Conservation (phyloP, 2,888 invertebrate species). For the Spilosoma lubricipeda region DNA sequence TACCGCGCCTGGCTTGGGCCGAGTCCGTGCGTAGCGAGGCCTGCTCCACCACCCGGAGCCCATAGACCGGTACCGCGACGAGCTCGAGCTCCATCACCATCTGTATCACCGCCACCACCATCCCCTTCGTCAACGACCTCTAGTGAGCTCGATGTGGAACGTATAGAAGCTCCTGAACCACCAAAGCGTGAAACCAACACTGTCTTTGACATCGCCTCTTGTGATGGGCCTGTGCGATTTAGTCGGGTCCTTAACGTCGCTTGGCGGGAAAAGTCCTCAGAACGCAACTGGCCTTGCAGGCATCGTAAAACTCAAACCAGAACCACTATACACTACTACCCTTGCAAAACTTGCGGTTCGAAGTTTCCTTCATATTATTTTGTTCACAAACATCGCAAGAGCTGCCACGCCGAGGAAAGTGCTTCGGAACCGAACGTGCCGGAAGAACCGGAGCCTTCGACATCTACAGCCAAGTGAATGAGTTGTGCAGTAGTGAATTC, state of each 20-base stretch:
- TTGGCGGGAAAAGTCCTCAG: constrained; percentile 84
- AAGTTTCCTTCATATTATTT: constrained; percentile 98
- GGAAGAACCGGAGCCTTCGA: constrained; percentile 44
- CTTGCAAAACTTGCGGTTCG: constrained; percentile 96
- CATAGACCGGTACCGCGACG: constrained; percentile 79
- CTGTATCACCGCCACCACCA: constrained; percentile 67
- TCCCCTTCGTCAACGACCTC: constrained; percentile 78
- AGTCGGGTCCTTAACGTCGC: constrained; percentile 94
- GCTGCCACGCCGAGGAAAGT: constrained; percentile 91
- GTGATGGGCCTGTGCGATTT: constrained; percentile 95
- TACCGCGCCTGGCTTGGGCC: constrained; percentile 85
- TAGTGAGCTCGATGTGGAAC: constrained; percentile 80
- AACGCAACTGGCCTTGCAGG: constrained; percentile 93
- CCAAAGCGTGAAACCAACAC: constrained; percentile 72
- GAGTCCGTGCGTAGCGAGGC: constrained; percentile 78
- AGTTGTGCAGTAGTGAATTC: constrained; percentile 51
- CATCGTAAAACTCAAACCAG: constrained; percentile 90
- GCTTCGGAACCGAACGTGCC: constrained; percentile 64
- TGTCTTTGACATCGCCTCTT: constrained; percentile 95
- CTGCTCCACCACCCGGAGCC: constrained; percentile 81
- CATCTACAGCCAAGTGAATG: constrained; percentile 60
- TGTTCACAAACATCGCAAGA: constrained; percentile 95
- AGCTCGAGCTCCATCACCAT: constrained; percentile 72
- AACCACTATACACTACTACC: constrained; percentile 95
- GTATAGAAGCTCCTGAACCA: constrained; percentile 69